Conservation (phyloP, 2,888 invertebrate species). For the Leptinotarsa rubiginosa region DNA sequence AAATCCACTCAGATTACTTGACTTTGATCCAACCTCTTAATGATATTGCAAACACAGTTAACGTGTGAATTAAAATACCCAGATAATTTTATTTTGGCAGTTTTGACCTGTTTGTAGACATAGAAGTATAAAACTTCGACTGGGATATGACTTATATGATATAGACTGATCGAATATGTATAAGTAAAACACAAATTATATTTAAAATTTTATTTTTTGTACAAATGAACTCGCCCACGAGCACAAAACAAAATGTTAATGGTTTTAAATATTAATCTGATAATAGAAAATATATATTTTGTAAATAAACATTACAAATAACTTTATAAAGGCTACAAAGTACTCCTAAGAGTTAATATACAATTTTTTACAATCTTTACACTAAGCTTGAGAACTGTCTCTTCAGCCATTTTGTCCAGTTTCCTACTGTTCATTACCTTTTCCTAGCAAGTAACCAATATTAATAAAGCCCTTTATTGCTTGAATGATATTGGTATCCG, state of each 20-base stretch:
- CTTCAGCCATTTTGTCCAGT: not conserved
- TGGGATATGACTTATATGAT: not conserved
- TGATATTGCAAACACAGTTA: not conserved
- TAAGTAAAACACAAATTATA: conserved; percentile 9
- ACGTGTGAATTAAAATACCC: not conserved
- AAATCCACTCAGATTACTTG: conserved; percentile 55
- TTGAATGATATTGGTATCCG: not conserved
- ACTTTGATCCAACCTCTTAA: conserved; percentile 38
- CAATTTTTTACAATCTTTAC: conserved; percentile 49
- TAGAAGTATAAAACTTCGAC: not conserved
- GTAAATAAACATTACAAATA: conserved; percentile 52
- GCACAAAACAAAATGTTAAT: conserved; percentile 27
- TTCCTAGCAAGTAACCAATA: not conserved
- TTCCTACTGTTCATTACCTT: conserved; percentile 5
- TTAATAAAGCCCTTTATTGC: too few species aligned
- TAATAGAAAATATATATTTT: conserved; percentile 57
- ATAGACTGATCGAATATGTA: conserved; percentile 7
- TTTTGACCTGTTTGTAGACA: not conserved
- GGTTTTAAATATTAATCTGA: conserved; percentile 26
- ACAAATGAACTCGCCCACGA: conserved; percentile 33
- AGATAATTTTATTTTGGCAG: not conserved
- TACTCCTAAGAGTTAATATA: conserved; percentile 50
- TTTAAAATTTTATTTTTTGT: conserved; percentile 36
- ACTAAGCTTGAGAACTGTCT: conserved; percentile 15
- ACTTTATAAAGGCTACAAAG: conserved; percentile 54